Base-by-base conservation (phyloP, 2,888 invertebrate genomes). In the Yponomeuta malinellus region DNA sequence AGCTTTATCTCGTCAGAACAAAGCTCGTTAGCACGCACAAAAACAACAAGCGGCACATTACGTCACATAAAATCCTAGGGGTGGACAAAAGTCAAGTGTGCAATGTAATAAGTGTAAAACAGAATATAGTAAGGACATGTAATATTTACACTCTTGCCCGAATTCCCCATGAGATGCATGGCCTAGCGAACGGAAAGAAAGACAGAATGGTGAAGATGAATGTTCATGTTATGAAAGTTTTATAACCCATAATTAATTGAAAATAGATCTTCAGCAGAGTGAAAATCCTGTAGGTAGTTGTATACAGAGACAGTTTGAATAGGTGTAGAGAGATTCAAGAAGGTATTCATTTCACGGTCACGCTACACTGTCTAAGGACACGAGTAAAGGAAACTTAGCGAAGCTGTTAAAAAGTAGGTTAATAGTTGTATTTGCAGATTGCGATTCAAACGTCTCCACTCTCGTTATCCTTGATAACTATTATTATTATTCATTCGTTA, bases 161-260 rank as follows among this genome's bases (percentile, higher is more conserved):
- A 95, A 94, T 96, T 95, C 94, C 96, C 96, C 97, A 97, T 96
- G 87, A 96, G 96, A 95, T 96, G 97, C 96, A 97, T 96, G 93
- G 96, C 96, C 97, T 97, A 94, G 93, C 90, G 15, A 15, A 69
- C 33, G 23, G 52, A 83, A 79, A 78, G 82, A 83, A 79, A 82
- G 81, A 77, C 83, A 72, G 68, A 67, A 70, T 63, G 71, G 70
- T 73, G 72, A 72, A 65, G 66, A 69, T 71, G 71, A 69, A 59
- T 15, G 33, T 67, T 63, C 12, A 69, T 15, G 68, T 43, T 23
- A 29, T 3, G 29, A 52, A 23, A 43, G 1, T 68, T 68, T 68
- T 48, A 68, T 59, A 31, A 29, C 68, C 48, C 37, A 68, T 68
- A 0, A 8, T 43, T 33, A 12, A 68, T 12, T n/a, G 10, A 43